Evolutionary conservation across 2,888 invertebrate species (phyloP), one percentile per base, ranked within the genome.

Genomic region (Pachymerium ferrugineum): DNA sequence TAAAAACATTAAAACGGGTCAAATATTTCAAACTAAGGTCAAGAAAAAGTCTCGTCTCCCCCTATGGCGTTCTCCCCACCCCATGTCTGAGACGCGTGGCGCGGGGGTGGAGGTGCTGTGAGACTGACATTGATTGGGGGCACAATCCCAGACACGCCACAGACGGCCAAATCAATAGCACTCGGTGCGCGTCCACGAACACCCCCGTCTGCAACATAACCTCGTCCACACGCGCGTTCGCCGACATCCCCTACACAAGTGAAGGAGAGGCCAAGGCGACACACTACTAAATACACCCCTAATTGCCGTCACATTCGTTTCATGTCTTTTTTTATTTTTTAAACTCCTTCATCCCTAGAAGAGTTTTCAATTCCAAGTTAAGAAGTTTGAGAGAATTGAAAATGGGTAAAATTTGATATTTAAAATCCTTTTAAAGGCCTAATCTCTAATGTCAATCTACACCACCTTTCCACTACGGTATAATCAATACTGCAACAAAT

Each of bases 41-140:
- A 62, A 25, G 25, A 2, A n/a, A 22, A 10, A 28, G 12, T 62
- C 62, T 62, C 25, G 12, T 28, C 62, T 22, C n/a, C 16, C 47
- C 25, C 62, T 10, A 22, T 28, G 62, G 28, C 28, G n/a, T 62
- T 62, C 25, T 28, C 62, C 62, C 62, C 62, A 28, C 62, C 62
- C 62, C 62, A 62, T 28, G 62, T 62, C 62, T 62, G 62, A 62
- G 62, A 62, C 62, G 62, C 62, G 62, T 62, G 62, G 62, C 62
- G 62, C 62, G 62, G 62, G 62, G 62, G 62, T 62, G 62, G 62
- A 62, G 62, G 28, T 62, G 62, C 62, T 28, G 62, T 62, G 62
- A 62, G 62, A 62, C 62, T 62, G 62, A 62, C 62, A 62, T 62
- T 62, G 62, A 62, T 62, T 62, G 62, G 62, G 62, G 62, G 62